phyloP scores from a whole-genome alignment of 2,113 vertebrate genomes.

The Maccullochella peelii region DNA sequence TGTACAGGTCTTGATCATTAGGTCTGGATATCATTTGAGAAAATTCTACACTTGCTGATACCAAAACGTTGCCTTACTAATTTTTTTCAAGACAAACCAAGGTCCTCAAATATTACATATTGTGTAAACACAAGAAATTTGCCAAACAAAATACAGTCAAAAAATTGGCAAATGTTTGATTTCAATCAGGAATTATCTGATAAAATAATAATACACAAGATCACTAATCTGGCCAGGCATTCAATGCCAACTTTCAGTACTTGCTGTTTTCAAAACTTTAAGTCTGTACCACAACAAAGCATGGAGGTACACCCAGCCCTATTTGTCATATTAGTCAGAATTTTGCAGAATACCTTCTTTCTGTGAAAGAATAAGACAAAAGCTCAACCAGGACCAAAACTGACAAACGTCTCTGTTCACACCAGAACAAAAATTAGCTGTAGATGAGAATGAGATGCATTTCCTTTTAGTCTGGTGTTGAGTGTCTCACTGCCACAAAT shows the following conservation, averaged over 20 bases:
- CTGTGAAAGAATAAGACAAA: neutral
- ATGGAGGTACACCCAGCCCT: no score
- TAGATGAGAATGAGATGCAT: constrained; percentile 11
- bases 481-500: constrained; percentile 41
- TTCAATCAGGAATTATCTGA: neutral
- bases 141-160: neutral
- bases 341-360: neutral
- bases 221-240: neutral
- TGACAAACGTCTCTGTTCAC: constrained; percentile 4
- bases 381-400: neutral
- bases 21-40: neutral
- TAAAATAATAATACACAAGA: neutral
- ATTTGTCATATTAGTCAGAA: neutral
- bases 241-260: neutral
- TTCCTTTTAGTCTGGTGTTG: constrained; percentile 18
- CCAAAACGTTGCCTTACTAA: neutral
- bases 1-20: neutral
- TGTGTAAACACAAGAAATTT: neutral
- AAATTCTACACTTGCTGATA: neutral
- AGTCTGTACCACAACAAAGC: neutral
- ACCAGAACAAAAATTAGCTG: constrained; percentile 23
- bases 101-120: neutral
- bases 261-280: no score
- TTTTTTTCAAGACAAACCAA: neutral
- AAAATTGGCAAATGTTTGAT: neutral